Evolutionary conservation across 2,797 vertebrate species (phyloP), one percentile per base, ranked within the genome.

Genomic region (Pampus argenteus): DNA sequence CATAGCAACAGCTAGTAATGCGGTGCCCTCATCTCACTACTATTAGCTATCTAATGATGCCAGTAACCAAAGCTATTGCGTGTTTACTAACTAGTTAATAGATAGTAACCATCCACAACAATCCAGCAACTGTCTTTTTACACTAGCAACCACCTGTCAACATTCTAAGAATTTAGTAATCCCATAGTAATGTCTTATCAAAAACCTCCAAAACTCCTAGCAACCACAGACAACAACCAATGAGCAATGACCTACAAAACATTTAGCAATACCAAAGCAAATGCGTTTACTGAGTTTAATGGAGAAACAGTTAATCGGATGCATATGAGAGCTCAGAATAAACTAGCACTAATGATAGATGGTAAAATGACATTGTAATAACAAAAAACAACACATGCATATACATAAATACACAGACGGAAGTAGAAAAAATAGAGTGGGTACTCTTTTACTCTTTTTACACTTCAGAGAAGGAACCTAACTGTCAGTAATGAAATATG

Each of bases 241-340:
- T 13, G 9, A 51, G 48, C 23, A 40, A 6, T 42, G 11, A 20
- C 1, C 28, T 9, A 61, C 28, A 34, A 48, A 38, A 11, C 17
- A 5, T 62, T 62, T 10, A 49, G 22, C 22, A 38, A 47, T n/a
- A 48, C 55, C 31, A 34, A 34, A 34, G 31, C 31, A 34, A 34
- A 34, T 34, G 31, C 31, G 6, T 11, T 36, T 10, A 36, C 10
- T 36, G 6, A 10, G 34, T 42, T 15, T 47, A 25, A 45, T 11
- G 52, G 6, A 11, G 56, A 23, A 59, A 26, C n/a, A 20, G 2
- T 20, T 66, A 28, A 47, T 66, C 29, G 28, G 15, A 66, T 54
- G 65, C 4, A 62, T 25, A 62, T n/a, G 31, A n/a, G 26, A 20
- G 45, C n/a, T 36, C 3, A 34, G 47, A 54, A 28, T 9, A n/a